Conservation (phyloP, 1,140 invertebrate genomes). For the Drepana arcuata region DNA sequence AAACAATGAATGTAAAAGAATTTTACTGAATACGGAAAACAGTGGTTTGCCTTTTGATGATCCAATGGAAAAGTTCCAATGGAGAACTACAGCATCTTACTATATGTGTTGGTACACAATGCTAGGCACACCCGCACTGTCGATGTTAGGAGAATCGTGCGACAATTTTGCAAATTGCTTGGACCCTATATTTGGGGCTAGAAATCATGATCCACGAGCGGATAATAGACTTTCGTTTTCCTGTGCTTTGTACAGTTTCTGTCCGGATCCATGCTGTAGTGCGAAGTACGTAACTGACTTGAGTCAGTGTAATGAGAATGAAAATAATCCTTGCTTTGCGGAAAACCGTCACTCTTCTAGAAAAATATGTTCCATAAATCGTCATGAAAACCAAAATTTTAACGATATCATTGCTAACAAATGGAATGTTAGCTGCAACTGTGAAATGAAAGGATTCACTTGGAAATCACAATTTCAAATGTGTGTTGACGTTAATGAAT, state of each 20-base stretch:
- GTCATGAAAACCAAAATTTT: conserved; percentile 69
- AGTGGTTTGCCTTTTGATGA: conserved; percentile 72
- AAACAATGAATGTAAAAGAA: conserved; percentile 66
- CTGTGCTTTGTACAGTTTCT: conserved; percentile 78
- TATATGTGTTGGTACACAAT: conserved; percentile 79
- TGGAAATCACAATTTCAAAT: conserved; percentile 74
- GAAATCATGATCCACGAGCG: conserved; percentile 71
- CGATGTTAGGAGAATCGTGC: conserved; percentile 71
- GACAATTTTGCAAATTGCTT: conserved; percentile 76
- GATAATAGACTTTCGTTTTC: conserved; percentile 70
- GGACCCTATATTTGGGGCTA: conserved; percentile 43
- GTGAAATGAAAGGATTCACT: conserved; percentile 61
- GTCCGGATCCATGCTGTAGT: conserved; percentile 77
- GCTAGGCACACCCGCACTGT: conserved; percentile 65
- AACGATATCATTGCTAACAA: conserved; percentile 65
- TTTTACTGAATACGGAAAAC: conserved; percentile 53
- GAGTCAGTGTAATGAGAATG: conserved; percentile 12
- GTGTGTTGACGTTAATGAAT: conserved; percentile 79
- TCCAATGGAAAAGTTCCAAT: conserved; percentile 73
- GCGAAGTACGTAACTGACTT: conserved; percentile 53
- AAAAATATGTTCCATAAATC: conserved; percentile 56
- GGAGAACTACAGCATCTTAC: conserved; percentile 75
- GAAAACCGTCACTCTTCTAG: conserved; percentile 8
- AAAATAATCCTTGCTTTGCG: conserved; percentile 18
- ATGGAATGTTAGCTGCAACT: conserved; percentile 76